These are phyloP conservation scores for Neodiprion virginianus DNA, from an alignment of 1,140 invertebrate genomes.

Conservation along the genomic window DNA sequence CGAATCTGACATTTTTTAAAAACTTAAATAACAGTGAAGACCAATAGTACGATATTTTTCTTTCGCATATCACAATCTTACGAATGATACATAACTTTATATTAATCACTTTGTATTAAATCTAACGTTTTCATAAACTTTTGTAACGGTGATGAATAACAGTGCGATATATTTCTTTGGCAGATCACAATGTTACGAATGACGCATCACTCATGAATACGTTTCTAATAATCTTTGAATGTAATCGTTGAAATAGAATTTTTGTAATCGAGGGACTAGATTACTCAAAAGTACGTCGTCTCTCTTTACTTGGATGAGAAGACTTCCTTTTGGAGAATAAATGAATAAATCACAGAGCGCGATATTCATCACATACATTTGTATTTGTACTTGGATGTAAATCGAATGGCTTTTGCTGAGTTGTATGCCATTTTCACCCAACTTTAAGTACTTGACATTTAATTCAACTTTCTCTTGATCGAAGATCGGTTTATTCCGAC, in stretches of 20 bases:
- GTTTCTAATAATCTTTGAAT: not conserved
- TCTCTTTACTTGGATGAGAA: constrained; percentile 1
- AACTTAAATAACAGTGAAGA: no score
- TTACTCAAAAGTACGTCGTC: constrained; percentile 10
- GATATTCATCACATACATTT: constrained; percentile 23
- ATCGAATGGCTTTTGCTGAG: constrained; percentile 19
- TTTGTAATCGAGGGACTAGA: not conserved
- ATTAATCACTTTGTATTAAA: no score
- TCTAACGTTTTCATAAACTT: no score
- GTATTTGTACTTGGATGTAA: constrained; percentile 21
- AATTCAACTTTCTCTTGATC: constrained; percentile 9
- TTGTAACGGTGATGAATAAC: no score
- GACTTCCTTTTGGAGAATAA: constrained; percentile 19
- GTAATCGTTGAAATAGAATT: not conserved
- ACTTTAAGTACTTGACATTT: constrained; percentile 21
- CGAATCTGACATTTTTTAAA: no score
- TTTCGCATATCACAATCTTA: no score
- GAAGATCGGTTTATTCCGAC: constrained; percentile 13
- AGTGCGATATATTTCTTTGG: no score
- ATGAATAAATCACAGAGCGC: constrained; percentile 17
- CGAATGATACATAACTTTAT: no score
- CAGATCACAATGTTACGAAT: no score
- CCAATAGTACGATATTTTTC: no score
- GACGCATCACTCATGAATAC: no score
- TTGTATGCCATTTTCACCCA: constrained; percentile 20